A percentile compares a stretch with the other conserved stretches of the same genome.
Conservation (phyloP, 2,888 invertebrate species). For the Ctenicera cuprea region DNA sequence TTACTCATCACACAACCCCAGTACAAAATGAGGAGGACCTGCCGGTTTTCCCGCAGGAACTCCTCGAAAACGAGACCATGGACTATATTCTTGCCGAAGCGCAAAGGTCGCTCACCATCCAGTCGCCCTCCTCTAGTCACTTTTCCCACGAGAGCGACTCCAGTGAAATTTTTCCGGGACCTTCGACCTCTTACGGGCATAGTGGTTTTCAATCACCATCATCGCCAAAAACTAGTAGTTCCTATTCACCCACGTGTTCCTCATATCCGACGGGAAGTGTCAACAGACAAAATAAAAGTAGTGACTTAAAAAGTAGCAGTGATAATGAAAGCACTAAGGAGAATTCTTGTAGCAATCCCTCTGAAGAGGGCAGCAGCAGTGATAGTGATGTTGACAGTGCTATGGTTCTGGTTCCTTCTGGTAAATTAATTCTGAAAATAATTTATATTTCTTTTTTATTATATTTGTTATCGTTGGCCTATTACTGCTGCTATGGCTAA, state of each 20-base stretch:
- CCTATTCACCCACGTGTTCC: slow-evolving; percentile 45
- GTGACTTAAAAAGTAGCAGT: slow-evolving; percentile 47
- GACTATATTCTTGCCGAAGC: slow-evolving; percentile 66
- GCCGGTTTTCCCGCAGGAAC: slow-evolving; percentile 50
- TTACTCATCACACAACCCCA: not conserved
- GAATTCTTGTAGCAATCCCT: slow-evolving; percentile 32
- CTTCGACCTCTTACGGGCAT: slow-evolving; percentile 37
- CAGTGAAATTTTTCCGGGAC: slow-evolving; percentile 60
- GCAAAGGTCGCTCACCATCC: slow-evolving; percentile 62
- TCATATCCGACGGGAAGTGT: slow-evolving; percentile 41
- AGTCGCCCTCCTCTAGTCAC: slow-evolving; percentile 63
- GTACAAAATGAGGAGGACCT: slow-evolving; percentile 58
- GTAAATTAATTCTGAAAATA: slow-evolving; percentile 60
- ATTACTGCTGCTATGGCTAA: no score
- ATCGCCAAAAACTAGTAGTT: slow-evolving; percentile 45
- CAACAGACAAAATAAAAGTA: slow-evolving; percentile 1
- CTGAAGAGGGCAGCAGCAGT: slow-evolving; percentile 45
- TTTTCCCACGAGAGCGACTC: slow-evolving; percentile 58
- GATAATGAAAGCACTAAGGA: slow-evolving; percentile 47
- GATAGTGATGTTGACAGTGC: slow-evolving; percentile 63
- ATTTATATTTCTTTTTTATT: not conserved
- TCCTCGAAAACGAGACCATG: slow-evolving; percentile 61
- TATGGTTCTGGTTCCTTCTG: slow-evolving; percentile 70
- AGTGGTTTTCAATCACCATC: slow-evolving; percentile 36
- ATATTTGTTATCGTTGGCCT: no score